Conservation (phyloP, 1,140 invertebrate species). For the Lanistes nyassanus region DNA sequence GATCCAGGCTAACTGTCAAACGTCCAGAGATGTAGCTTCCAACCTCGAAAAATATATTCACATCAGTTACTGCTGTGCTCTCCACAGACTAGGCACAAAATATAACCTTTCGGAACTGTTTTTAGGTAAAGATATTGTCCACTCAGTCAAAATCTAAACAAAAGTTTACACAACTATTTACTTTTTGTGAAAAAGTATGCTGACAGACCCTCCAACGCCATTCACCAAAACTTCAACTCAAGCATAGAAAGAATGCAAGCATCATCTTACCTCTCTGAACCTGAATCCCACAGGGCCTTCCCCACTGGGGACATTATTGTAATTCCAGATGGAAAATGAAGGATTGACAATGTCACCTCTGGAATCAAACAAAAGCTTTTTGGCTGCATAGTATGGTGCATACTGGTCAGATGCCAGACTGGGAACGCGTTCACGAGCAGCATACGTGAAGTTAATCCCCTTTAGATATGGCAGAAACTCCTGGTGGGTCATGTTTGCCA, state of each 20-base stretch:
- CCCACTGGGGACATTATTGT: constrained; percentile 48
- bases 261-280: constrained; percentile 50
- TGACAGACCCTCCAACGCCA: too few relatives aligned
- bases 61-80: not conserved
- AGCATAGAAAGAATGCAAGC: too few relatives aligned
- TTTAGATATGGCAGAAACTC: constrained; percentile 65
- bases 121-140: too few relatives aligned
- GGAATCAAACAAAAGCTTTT: constrained; percentile 58
- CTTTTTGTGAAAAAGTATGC: too few relatives aligned
- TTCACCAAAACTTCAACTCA: too few relatives aligned
- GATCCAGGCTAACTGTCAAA: constrained; percentile 39
- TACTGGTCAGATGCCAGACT: constrained; percentile 64
- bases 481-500: constrained; percentile 53
- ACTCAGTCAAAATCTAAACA: too few relatives aligned
- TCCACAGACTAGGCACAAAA: not conserved
- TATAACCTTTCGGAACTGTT: too few relatives aligned
- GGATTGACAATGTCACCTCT: constrained; percentile 56
- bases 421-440: constrained; percentile 51
- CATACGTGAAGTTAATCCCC: constrained; percentile 63
- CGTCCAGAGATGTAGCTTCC: constrained; percentile 44
- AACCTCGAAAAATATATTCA: constrained; percentile 40
- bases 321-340: constrained; percentile 58
- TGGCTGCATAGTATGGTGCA: constrained; percentile 59
- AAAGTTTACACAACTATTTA: too few relatives aligned
- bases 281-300: constrained; percentile 29